Base-by-base conservation (phyloP, 2,888 invertebrate genomes). In the Listrodromus nycthemerus region DNA sequence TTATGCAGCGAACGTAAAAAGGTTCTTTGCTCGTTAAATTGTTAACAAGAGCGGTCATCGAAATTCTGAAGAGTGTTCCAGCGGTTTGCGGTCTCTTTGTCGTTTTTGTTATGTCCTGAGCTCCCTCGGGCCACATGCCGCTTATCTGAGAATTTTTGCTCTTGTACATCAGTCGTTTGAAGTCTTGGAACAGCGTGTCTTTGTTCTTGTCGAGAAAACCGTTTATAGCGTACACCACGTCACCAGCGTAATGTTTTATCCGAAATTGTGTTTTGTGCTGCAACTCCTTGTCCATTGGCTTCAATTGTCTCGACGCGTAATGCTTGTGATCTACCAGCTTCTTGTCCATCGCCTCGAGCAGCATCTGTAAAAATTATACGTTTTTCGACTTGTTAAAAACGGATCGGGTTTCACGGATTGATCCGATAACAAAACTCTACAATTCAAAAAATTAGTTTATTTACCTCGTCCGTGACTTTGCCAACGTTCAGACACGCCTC, bases 131-230 rank as follows among this genome's bases (percentile, higher is more conserved):
- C 98, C 99, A 99, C 98, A 99, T 98, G 83, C 94, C 94, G 61
- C 96, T 95, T 58, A 99, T 95, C 87, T 97, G 95, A 24, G 94
- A 92, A 94, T 98, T 97, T 79, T 94, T 95, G 67, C 98, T 98
- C 91, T 97, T 96, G 94, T 96, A 98, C 87, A 99, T 94, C 79
- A 99, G 94, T 37, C 99, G 95, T 94, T 99, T 99, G 91, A 99
- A 98, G 94, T 99, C 99, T 95, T 99, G 99, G 95, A 98, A 99
- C 69, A 99, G 95, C 0, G 98, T 97, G 93, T 99, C 99, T 93
- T 97, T 98, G 94, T 99, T 99, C 94, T 99, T 99, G 93, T 99
- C 99, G 94, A 99, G 95, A 94, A 99, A 99, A 0, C 98, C 98
- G 16, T 95, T 95, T 21, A 98, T 95, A 76, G 96, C 96, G 94